Base-by-base conservation (phyloP, 1,140 invertebrate genomes). In the Hyposmocoma kahamanoa region DNA sequence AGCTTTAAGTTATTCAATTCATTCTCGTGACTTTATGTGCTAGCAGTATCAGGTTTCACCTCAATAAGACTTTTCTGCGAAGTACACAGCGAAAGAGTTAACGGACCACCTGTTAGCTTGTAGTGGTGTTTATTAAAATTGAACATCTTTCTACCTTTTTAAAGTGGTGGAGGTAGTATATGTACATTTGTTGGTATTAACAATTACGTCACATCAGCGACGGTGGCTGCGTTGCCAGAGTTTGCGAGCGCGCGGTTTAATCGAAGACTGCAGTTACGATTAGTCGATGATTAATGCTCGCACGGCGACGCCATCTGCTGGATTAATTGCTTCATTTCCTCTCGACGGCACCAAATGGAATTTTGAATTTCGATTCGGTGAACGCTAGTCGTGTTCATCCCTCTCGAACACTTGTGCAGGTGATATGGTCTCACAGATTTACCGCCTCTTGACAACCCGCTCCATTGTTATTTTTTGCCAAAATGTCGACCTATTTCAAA, bases 311-410 rank as follows among this genome's bases (percentile, higher is more conserved):
- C 79, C 81, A 84, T 84, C 81, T 84, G 81, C 77, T 64, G 74
- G 72, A 84, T 84, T 84, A 84, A 84, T 84, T 84, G 81, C 70
- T 84, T 84, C 81, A 84, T 84, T 84, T 84, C 81, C 81, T 73
- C 68, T 78, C 79, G 74, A 81, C 71, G 72, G 77, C 59, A 72
- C 72, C 69, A 72, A 84, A 83, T 83, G 79, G 70, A 83, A 84
- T 83, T 84, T 83, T 83, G 81, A 81, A 80, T 78, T 79, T 66
- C 68, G 64, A 68, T 67, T 71, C 59, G 71, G 67, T 56, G 63
- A 81, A 66, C 67, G 71, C 66, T n/a, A n/a, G 53, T 58, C 63
- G 71, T 82, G 82, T 84, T 82, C 79, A 77, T 72, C 61, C 69
- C 39, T 39, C 57, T 47, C 51, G 55, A 64, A 72, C 59, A 67